Evolutionary conservation across 2,888 invertebrate species (phyloP).

Genomic region (Lepidochrysops patricia): DNA sequence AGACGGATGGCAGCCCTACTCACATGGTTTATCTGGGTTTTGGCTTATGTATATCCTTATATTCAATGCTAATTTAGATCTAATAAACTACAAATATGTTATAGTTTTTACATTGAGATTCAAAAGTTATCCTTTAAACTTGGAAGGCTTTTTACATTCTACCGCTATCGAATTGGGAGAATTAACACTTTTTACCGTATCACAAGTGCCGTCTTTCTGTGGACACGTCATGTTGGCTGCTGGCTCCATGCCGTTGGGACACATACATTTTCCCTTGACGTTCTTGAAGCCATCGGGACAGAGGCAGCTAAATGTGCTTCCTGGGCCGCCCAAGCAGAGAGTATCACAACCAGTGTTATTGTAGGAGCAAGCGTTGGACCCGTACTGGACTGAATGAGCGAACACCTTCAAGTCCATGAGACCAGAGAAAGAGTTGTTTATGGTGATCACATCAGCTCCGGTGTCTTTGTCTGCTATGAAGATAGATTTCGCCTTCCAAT

Average conservation of each 20-base stretch:
- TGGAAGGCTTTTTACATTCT: too few species aligned
- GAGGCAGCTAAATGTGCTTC: constrained; percentile 78
- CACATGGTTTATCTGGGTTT: too few species aligned
- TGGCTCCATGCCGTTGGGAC: constrained; percentile 80
- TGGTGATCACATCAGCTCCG: constrained; percentile 75
- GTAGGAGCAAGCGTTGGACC: constrained; percentile 80
- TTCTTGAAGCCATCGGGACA: constrained; percentile 85
- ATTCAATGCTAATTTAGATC: too few species aligned
- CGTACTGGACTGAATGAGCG: constrained; percentile 83
- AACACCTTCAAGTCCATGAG: constrained; percentile 89
- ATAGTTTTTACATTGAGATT: too few species aligned
- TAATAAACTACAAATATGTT: too few species aligned
- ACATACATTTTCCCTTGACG: constrained; percentile 78
- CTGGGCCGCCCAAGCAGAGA: constrained; percentile 85
- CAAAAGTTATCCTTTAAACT: too few species aligned
- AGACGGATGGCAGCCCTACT: too few species aligned
- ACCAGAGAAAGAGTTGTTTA: constrained; percentile 78
- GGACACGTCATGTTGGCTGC: constrained; percentile 81
- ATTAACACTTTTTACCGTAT: constrained; percentile 47
- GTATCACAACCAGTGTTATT: constrained; percentile 78
- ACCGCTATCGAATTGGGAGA: background rate
- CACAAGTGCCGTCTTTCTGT: constrained; percentile 72
- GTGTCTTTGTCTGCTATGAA: constrained; percentile 87
- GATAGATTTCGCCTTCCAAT: constrained; percentile 87
- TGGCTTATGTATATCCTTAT: too few species aligned